Evolutionary conservation across 2,888 invertebrate genomes (phyloP), one percentile per base, ranked within the genome.

Genomic region (Timandra comae): DNA sequence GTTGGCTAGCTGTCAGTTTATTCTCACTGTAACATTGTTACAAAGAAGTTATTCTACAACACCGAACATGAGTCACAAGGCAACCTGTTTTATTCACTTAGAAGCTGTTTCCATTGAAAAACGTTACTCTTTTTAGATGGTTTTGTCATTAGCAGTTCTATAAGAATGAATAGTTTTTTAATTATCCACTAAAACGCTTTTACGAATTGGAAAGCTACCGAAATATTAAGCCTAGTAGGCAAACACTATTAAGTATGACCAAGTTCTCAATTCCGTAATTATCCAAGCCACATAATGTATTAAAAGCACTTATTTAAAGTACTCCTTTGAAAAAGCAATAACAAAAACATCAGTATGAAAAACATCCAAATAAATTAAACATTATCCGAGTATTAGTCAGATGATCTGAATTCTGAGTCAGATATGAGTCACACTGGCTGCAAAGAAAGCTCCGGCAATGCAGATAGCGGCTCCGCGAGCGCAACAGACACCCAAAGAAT

Each of bases 341-440:
- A 16, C 6, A 5, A 6, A 16, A 16, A 16, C 16, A n/a, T n/a
- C 16, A 16, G 16, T n/a, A n/a, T n/a, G n/a, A n/a, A n/a, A 11
- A 11, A 24, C 11, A 24, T 11, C 11, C 4, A 6, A 10, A 5
- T 24, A 7, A 22, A 10, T 24, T 24, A 6, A 11, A 11, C 10
- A 2, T 11, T 24, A 24, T 10, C 11, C 48, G 41, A 41, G 49
- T 44, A 47, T 63, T 57, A 58, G 59, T 60, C 57, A 61, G 61
- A 61, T 57, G 41, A 52, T 53, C 55, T 55, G 52, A 55, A 58
- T 49, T 59, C 60, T 69, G 76, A 76, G 58, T 77, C 77, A 75
- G 67, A 56, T 62, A 59, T 81, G 81, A 82, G 69, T 82, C 81
- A 80, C 56, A 53, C 58, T 43, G 25, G 27, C 42, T 23, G 52